Evolutionary conservation across 2,888 invertebrate species (phyloP).

Genomic region (Oxyscelio sp.): DNA sequence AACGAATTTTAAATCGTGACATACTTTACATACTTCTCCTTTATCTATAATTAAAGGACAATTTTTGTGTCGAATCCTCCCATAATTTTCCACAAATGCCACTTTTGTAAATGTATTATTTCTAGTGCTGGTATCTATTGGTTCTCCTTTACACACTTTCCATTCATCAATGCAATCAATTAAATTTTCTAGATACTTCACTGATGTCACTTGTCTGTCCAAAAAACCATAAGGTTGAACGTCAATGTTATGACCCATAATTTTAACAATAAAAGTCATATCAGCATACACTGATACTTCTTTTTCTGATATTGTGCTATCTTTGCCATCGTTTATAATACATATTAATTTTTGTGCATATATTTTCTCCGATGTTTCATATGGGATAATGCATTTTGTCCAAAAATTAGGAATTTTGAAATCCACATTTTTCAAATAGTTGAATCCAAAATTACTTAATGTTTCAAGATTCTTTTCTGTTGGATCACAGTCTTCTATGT

Average conservation of each 20-base stretch:
- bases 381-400: conserved; percentile 4
- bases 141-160: background rate
- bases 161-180: background rate
- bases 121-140: background rate
- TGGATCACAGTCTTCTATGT: no score
- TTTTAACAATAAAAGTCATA: no score
- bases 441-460: no score
- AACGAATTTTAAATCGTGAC: conserved; percentile 2
- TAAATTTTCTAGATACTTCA: no score
- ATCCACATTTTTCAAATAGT: no score
- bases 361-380: background rate
- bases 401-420: background rate
- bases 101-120: background rate
- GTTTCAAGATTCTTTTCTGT: no score
- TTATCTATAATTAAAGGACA: background rate
- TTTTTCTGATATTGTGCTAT: background rate
- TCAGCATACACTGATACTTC: no score
- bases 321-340: background rate
- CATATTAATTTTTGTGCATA: background rate
- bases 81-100: background rate
- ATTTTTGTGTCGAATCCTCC: background rate
- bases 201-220: no score
- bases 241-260: no score
- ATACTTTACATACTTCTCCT: background rate
- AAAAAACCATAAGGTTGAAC: no score